A percentile compares a stretch with the other conserved stretches of the same genome.
phyloP scores from a whole-genome alignment of 2,113 vertebrate genomes.

The Falco punctatus region DNA sequence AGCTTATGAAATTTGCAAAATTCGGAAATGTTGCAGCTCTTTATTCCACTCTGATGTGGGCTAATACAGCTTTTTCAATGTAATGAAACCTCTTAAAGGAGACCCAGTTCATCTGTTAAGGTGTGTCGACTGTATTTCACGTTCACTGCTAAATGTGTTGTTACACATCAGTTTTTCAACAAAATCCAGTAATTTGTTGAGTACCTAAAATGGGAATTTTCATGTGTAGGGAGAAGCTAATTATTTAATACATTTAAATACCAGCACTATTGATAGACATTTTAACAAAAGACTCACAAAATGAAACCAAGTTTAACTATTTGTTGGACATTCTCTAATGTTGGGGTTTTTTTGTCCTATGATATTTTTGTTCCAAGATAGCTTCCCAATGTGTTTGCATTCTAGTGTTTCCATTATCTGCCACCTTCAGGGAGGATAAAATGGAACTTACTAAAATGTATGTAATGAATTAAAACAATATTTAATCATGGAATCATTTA shows the following conservation, averaged over 20 bases:
- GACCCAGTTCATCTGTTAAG: neutral
- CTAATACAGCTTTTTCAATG: neutral
- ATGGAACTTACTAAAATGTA: too few species aligned
- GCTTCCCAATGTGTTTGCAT: neutral
- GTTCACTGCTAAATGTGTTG: neutral
- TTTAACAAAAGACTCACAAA: neutral
- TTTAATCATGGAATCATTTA: neutral
- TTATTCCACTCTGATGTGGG: neutral
- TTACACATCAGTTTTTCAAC: neutral
- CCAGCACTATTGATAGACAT: neutral
- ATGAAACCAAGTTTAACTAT: neutral
- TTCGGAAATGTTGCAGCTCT: neutral
- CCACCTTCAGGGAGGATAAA: neutral
- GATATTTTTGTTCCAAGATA: neutral
- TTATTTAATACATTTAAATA: constrained; percentile 9
- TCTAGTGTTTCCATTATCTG: constrained; percentile 9
- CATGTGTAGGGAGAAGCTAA: neutral
- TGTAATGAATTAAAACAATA: neutral
- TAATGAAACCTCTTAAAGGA: neutral
- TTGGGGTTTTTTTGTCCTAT: neutral
- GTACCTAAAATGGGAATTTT: neutral
- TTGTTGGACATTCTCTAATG: neutral
- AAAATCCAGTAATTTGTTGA: neutral
- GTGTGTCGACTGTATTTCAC: neutral
- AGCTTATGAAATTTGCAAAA: neutral